phyloP scores from a whole-genome alignment of 2,888 invertebrate species.

The Tigriopus californicus region DNA sequence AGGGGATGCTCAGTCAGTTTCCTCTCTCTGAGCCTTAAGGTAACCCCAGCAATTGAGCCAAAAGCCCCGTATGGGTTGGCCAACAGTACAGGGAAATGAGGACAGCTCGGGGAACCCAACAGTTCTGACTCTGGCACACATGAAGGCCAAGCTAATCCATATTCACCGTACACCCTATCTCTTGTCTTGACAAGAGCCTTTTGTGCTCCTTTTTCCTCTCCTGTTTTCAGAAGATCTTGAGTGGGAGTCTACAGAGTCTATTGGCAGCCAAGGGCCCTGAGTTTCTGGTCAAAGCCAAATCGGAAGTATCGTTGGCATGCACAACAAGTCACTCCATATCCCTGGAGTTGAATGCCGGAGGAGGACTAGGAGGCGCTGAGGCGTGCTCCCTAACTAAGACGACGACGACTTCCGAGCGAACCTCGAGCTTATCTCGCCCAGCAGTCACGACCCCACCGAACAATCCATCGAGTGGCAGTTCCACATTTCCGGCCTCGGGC shows the following conservation, averaged over 20 bases:
- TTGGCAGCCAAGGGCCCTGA: conserved; percentile 8
- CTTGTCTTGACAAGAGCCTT: too few species aligned
- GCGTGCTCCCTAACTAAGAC: neutral
- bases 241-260: conserved; percentile 13
- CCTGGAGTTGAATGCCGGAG: neutral
- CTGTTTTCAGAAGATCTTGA: conserved; percentile 11
- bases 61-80: too few species aligned
- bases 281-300: conserved; percentile 6
- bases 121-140: too few species aligned
- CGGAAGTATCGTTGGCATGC: conserved; percentile 11
- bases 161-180: too few species aligned
- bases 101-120: too few species aligned
- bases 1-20: too few species aligned
- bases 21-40: too few species aligned
- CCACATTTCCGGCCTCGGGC: too few species aligned
- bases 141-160: too few species aligned
- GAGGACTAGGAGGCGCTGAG: neutral
- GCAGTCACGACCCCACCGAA: neutral
- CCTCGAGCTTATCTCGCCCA: neutral
- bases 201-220: neutral
- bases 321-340: conserved; percentile 6
- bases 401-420: neutral
- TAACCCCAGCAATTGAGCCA: too few species aligned
- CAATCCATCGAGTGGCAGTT: too few species aligned
- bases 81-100: too few species aligned